Percentiles rank a stretch among this genome's conserved stretches.
These are phyloP conservation scores for Xenentodon cancila DNA, from an alignment of 2,797 vertebrate genomes.

Conservation along the genomic window DNA sequence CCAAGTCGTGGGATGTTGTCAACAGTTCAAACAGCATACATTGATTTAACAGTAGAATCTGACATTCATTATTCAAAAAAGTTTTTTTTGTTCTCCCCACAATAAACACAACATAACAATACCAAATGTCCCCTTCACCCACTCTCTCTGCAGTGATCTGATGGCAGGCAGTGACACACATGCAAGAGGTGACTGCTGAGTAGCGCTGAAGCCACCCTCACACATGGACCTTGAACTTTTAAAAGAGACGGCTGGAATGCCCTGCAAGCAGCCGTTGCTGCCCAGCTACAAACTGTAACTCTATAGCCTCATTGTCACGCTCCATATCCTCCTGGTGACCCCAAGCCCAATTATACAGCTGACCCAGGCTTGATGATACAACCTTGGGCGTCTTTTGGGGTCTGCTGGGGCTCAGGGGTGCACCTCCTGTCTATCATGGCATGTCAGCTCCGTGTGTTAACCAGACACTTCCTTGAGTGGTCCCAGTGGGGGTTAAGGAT, in stretches of 20 bases:
- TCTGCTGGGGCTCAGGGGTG: conserved; percentile 68
- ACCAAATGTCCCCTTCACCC: conserved; percentile 23
- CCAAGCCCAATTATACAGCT: conserved; percentile 82
- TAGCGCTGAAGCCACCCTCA: conserved; percentile 60
- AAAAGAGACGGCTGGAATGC: conserved; percentile 71
- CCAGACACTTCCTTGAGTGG: conserved; percentile 83
- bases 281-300: conserved; percentile 76
- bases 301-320: conserved; percentile 82
- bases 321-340: conserved; percentile 81
- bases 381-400: conserved; percentile 79
- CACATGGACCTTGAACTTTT: conserved; percentile 77
- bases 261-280: conserved; percentile 41
- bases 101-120: conserved; percentile 17
- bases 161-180: conserved; percentile 55
- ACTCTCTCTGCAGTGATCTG: conserved; percentile 33
- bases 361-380: conserved; percentile 84
- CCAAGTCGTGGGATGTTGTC: conserved; percentile 34
- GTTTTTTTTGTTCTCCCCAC: too few relatives aligned
- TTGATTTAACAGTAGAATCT: conserved; percentile 37
- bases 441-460: conserved; percentile 78
- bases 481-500: conserved; percentile 63
- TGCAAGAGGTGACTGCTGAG: conserved; percentile 61
- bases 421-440: conserved; percentile 78
- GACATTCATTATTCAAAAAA: conserved; percentile 40
- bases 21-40: conserved; percentile 51